Base-by-base conservation (phyloP, 2,113 vertebrate species). In the Loxodonta africana region DNA sequence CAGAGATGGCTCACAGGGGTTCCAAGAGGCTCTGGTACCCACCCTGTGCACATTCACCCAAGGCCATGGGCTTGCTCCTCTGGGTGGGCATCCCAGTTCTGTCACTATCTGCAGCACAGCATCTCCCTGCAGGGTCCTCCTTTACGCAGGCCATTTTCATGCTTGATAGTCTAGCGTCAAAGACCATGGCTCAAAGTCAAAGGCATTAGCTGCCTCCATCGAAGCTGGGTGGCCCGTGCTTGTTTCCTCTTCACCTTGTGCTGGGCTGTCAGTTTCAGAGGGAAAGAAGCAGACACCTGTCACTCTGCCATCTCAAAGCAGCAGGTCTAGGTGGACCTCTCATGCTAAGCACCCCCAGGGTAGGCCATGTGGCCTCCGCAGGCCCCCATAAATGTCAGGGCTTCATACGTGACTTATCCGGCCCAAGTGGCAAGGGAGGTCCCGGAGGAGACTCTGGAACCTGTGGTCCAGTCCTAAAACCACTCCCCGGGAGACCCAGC, bases 211-310 rank as follows among this genome's bases (percentile, higher is more conserved):
- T 1, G 3, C n/a, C 77, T 41, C 83, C 67, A 4, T 4, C 5
- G 0, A 26, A 5, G 28, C 8, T 5, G 0, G 30, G 2, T 23
- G 18, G 48, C 6, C 18, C 0, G 0, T 6, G 6, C 25, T 0
- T 30, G 25, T 5, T 7, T 11, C 30, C 89, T 33, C 14, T 14
- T n/a, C 33, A 18, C 18, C n/a, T 2, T 0, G 1, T 6, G 0
- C n/a, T 28, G 46, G 18, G 14, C 2, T 2, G 6, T 7, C 17
- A 44, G 67, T 57, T 28, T 57, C 67, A 12, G 46, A 46, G 62
- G 78, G 44, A 23, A 9, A 57, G 71, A 18, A 37, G 21, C 30
- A n/a, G n/a, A 0, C 9, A 1, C 11, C 17, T 2, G 10, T 20
- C 46, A 33, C 41, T 81, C 12, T n/a, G 48, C 21, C 30, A 0